Evolutionary conservation across 2,797 vertebrate species (phyloP), one percentile per base, ranked within the genome.

Genomic region (Eupleurogrammus muticus): DNA sequence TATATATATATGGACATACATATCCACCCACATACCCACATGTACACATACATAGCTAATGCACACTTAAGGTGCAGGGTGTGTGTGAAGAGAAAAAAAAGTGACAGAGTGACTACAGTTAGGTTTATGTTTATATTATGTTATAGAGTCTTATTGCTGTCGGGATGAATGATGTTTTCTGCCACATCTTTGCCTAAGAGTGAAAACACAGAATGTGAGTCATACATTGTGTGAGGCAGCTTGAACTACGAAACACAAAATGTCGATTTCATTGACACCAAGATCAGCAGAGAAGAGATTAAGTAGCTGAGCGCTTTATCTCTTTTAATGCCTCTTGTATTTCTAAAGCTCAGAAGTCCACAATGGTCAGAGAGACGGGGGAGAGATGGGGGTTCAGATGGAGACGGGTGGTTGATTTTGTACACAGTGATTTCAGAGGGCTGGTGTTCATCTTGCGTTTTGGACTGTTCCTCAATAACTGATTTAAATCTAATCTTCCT

Each of bases 121-220:
- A n/a, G n/a, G n/a, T n/a, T n/a, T n/a, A n/a, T n/a, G n/a, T n/a
- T n/a, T n/a, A n/a, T n/a, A n/a, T n/a, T n/a, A n/a, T n/a, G n/a
- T n/a, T n/a, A n/a, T n/a, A n/a, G n/a, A n/a, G n/a, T n/a, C n/a
- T n/a, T n/a, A n/a, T n/a, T n/a, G n/a, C n/a, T n/a, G n/a, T n/a
- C n/a, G n/a, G n/a, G n/a, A n/a, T n/a, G n/a, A n/a, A n/a, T n/a
- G n/a, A n/a, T n/a, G n/a, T n/a, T n/a, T n/a, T n/a, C n/a, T 66
- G 66, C 81, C 28, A 87, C 66, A 40, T 89, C 73, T 40, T 82
- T 85, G 13, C 81, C 80, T 70, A 87, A 82, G 20, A 88, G 76
- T 4, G 82, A 78, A 34, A 89, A 79, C 23, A 87, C 50, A 0
- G 73, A 77, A 19, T 87, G 79, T 71, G 87, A 84, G 17, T 86